phyloP scores from a whole-genome alignment of 2,113 vertebrate species.

The Geococcyx californianus region DNA sequence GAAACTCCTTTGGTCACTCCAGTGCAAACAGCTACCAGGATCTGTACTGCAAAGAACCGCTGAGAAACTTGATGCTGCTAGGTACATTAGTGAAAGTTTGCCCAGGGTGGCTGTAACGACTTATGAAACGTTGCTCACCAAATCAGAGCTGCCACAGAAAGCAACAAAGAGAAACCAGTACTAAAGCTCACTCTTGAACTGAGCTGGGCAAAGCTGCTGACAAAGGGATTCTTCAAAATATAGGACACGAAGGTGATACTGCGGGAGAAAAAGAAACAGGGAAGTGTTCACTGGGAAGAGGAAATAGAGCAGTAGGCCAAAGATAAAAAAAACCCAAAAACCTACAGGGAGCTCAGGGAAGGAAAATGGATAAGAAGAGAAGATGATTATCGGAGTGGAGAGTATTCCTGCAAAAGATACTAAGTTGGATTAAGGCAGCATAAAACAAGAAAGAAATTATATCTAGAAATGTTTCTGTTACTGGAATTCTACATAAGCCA shows the following conservation, averaged over 20 bases:
- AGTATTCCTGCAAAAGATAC: not conserved
- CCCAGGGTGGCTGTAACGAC: not conserved
- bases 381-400: not conserved
- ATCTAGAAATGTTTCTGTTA: not conserved
- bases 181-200: not conserved
- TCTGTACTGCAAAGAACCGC: not conserved
- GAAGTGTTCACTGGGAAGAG: not conserved
- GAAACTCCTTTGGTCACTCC: not conserved
- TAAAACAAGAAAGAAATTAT: not conserved
- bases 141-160: not conserved
- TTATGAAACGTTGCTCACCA: not conserved
- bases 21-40: not conserved
- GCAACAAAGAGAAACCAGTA: not conserved
- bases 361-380: not conserved
- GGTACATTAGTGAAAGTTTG: not conserved
- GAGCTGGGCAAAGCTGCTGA: not conserved
- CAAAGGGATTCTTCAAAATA: not conserved
- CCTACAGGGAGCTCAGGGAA: not conserved
- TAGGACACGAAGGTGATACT: not conserved
- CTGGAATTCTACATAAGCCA: not conserved
- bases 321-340: too few relatives aligned
- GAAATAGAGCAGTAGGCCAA: not conserved
- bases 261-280: not conserved
- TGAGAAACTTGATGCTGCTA: not conserved
- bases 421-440: not conserved